Evolutionary conservation across 2,888 invertebrate genomes (phyloP).

Genomic region (Drosophila rellima): DNA sequence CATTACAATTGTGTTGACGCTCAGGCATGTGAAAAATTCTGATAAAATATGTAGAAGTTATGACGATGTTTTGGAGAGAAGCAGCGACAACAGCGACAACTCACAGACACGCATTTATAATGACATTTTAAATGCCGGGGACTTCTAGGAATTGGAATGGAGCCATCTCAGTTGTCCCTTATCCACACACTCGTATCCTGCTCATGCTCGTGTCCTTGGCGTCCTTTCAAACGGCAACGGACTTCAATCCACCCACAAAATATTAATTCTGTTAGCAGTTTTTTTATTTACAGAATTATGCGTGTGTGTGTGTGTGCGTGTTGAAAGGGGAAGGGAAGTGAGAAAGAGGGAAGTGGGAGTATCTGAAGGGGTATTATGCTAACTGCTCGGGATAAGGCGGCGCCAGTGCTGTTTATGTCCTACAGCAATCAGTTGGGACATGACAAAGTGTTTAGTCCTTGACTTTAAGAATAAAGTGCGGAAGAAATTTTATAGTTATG

Average conservation of each 20-base stretch:
- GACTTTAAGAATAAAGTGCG: conserved; percentile 19
- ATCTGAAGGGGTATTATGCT: conserved; percentile 26
- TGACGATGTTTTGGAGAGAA: conserved; percentile 18
- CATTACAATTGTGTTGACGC: conserved; percentile 75
- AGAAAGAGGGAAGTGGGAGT: not conserved
- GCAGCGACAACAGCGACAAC: conserved; percentile 26
- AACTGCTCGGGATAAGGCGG: conserved; percentile 39
- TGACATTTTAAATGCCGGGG: conserved; percentile 74
- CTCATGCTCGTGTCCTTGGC: conserved; percentile 62
- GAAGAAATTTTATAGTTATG: not conserved
- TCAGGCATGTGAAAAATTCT: conserved; percentile 75
- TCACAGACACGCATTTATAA: conserved; percentile 69
- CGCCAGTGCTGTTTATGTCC: conserved; percentile 69
- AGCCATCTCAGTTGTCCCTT: conserved; percentile 22
- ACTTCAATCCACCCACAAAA: conserved; percentile 33
- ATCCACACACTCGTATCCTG: not conserved
- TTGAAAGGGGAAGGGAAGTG: not conserved
- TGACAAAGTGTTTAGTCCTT: conserved; percentile 55
- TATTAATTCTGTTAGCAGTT: conserved; percentile 58
- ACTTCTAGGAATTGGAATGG: conserved; percentile 8
- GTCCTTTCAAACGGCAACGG: conserved; percentile 23
- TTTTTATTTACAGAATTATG: conserved; percentile 48
- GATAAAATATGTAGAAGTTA: conserved; percentile 72
- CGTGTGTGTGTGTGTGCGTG: conserved; percentile 22
- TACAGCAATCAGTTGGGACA: conserved; percentile 27